Evolutionary conservation across 2,113 vertebrate species (phyloP).

Genomic region (Fregata magnificens): DNA sequence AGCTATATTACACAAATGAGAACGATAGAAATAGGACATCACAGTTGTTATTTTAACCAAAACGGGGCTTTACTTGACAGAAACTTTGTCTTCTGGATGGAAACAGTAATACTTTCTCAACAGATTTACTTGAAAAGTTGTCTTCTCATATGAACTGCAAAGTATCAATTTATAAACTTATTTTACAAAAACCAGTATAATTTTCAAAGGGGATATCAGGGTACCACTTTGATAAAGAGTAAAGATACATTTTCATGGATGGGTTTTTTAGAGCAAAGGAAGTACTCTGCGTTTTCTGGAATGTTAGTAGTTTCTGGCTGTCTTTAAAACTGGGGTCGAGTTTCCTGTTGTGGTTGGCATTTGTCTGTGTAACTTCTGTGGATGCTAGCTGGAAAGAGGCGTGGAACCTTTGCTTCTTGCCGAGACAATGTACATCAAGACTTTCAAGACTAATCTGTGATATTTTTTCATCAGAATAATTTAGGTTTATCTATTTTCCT

Average conservation of each 20-base stretch:
- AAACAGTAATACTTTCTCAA: background rate
- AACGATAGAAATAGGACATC: background rate
- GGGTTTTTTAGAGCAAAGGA: background rate
- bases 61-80: background rate
- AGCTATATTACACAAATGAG: background rate
- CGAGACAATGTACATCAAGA: background rate
- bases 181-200: background rate
- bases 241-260: background rate
- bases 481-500: conserved; percentile 15
- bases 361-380: background rate
- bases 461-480: background rate
- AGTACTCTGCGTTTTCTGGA: accelerated
- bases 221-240: background rate
- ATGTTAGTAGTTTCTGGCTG: background rate
- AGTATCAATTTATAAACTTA: background rate
- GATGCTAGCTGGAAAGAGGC: background rate
- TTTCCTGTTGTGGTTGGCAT: background rate
- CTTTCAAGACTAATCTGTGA: background rate
- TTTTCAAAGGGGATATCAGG: background rate
- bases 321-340: background rate
- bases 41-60: background rate
- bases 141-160: background rate
- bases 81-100: background rate
- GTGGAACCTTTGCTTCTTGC: background rate
- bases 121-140: background rate